Base-by-base conservation (phyloP, 2,797 vertebrate genomes). In the Amblyraja radiata region DNA sequence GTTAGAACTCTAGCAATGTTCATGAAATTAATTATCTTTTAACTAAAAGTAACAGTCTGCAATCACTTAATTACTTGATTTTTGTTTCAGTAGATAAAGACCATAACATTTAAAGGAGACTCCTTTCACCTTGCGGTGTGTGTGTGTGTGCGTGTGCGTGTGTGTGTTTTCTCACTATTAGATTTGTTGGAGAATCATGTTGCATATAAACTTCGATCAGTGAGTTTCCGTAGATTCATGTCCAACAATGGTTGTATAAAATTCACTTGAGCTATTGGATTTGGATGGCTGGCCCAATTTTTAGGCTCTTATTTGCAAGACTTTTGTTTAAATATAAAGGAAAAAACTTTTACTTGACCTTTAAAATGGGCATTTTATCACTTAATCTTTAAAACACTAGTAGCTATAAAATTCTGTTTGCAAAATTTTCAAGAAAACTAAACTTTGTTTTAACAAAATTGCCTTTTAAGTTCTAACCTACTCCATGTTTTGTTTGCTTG, bases 311-410 rank as follows among this genome's bases (percentile, higher is more conserved):
- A n/a, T 84, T 61, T n/a, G 25, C 4, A 61, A 84, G 23, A 65
- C 61, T 5, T 65, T 32, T 54, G 46, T n/a, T 88, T 90, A 10
- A 73, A 73, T 9, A 36, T 14, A 32, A 28, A 91, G 73, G 21
- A 54, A 74, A 39, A 32, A 90, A 10, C 90, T 76, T 92, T 92
- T n/a, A 73, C 90, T 76, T 92, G 90, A 92, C 90, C 90, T 92
- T 76, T 54, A 76, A 28, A 76, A 58, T 54, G 68, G 90, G 73
- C 73, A 76, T 92, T 71, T 92, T 92, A 73, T 92, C 39, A 23
- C 54, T 58, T 84, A 63, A 28, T 10, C 54, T 25, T 58, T 16
- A 25, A 74, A 92, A 92, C 90, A 76, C 68, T 92, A 90, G 83
- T 86, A 36, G 25, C 36, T 92, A 91, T 74, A 54, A 91, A 73